These are phyloP conservation scores for Cuculus canorus DNA, from an alignment of 2,797 vertebrate genomes.

Conservation along the genomic window DNA sequence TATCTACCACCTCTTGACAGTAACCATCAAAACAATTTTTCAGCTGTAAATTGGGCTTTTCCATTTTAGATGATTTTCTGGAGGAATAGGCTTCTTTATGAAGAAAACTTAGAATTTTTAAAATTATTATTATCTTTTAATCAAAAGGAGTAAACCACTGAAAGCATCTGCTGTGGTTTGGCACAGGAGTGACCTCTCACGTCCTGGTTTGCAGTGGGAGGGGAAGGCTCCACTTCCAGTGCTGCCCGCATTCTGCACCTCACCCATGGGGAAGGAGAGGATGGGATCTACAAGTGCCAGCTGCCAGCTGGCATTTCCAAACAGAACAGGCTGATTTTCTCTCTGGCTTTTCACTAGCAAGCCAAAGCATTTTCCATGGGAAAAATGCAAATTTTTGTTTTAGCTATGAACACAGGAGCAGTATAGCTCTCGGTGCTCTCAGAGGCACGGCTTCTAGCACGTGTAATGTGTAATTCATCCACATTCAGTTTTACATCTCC, in stretches of 20 bases:
- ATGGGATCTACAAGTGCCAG: accelerated
- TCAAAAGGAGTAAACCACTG: background rate
- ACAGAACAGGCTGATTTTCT: background rate
- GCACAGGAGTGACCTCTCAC: background rate
- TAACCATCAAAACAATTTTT: background rate
- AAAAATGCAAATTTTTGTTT: background rate
- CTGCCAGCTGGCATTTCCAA: background rate
- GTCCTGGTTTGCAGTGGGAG: background rate
- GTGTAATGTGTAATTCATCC: background rate
- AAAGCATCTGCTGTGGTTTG: background rate
- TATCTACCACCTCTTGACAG: background rate
- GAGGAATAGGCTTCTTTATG: background rate
- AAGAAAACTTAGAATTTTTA: background rate
- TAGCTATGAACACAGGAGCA: accelerated
- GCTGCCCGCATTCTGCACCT: accelerated
- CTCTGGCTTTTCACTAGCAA: background rate
- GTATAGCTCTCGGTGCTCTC: accelerated
- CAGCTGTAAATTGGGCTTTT: background rate
- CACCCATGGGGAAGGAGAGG: background rate
- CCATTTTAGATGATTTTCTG: background rate
- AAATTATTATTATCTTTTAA: background rate
- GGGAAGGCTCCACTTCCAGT: background rate
- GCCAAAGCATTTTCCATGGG: background rate
- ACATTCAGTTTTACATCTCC: background rate
- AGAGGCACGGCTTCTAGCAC: background rate